Evolutionary conservation across 2,797 vertebrate genomes (phyloP).

Genomic region (Oryzias dopingdopingensis): DNA sequence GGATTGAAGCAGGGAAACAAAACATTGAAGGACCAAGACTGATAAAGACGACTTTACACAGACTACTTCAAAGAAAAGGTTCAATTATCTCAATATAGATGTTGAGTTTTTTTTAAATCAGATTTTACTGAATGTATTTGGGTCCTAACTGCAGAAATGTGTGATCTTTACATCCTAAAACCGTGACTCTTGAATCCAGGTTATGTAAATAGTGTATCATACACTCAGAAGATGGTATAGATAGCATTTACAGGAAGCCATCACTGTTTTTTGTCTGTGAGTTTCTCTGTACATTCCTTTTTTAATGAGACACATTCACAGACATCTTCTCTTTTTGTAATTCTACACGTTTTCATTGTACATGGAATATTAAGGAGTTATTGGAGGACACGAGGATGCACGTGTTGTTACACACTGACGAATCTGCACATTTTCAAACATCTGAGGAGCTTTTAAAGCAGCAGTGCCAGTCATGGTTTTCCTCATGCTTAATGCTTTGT

Average conservation of each 20-base stretch:
- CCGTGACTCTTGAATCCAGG: not conserved
- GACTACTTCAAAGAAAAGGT: not conserved
- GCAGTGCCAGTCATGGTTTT: constrained; percentile 57
- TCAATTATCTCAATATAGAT: not conserved
- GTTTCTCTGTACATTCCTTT: constrained; percentile 21
- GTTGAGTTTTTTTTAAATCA: not conserved
- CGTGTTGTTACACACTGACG: constrained; percentile 9
- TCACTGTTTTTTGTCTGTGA: constrained; percentile 8
- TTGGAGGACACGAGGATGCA: constrained; percentile 22
- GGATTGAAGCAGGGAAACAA: no score
- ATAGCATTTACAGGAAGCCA: constrained; percentile 6
- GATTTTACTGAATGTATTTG: constrained; percentile 28
- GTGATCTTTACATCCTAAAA: no score
- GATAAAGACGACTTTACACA: not conserved
- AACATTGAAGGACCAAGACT: no score
- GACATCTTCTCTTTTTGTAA: constrained; percentile 1
- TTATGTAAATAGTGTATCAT: constrained; percentile 19
- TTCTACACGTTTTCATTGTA: constrained; percentile 1
- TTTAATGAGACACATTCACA: not conserved
- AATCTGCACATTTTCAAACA: constrained; percentile 21
- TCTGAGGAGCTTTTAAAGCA: constrained; percentile 45
- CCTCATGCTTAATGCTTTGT: constrained; percentile 47
- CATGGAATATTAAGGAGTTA: not conserved
- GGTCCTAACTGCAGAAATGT: not conserved
- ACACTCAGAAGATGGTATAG: constrained; percentile 1